These are phyloP conservation scores for Phycodurus eques DNA, from an alignment of 2,113 vertebrate genomes.

Conservation along the genomic window DNA sequence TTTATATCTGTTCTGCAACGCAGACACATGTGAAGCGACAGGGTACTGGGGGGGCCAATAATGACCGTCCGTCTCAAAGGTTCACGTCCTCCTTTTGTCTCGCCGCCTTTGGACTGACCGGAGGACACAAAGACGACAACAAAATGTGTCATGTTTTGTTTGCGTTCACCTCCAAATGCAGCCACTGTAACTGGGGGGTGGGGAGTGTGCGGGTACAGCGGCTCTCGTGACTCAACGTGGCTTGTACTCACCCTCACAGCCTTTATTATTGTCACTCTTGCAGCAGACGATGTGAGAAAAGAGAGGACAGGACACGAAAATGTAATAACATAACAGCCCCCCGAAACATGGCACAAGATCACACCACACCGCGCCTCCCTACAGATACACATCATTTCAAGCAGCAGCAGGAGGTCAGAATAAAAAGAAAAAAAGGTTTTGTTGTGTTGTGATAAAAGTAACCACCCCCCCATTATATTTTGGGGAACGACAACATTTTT, in stretches of 20 bases:
- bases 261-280: slow-evolving; percentile 19
- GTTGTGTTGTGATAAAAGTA: not conserved
- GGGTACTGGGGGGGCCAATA: slow-evolving; percentile 13
- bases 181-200: not conserved
- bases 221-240: slow-evolving; percentile 47
- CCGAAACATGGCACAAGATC: slow-evolving; percentile 22
- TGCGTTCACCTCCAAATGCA: slow-evolving; percentile 37
- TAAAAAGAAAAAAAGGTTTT: not conserved
- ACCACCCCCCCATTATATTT: too few species aligned
- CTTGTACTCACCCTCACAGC: slow-evolving; percentile 42
- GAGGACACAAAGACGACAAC: slow-evolving; percentile 23
- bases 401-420: not conserved
- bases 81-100: slow-evolving; percentile 29
- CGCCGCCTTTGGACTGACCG: slow-evolving; percentile 17
- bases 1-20: slow-evolving; percentile 18
- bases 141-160: slow-evolving; percentile 56
- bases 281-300: slow-evolving; percentile 18
- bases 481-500: too few species aligned
- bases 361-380: slow-evolving; percentile 5
- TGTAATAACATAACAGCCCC: slow-evolving; percentile 1
- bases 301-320: slow-evolving; percentile 2
- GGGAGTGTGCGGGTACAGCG: not conserved
- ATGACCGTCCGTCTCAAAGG: slow-evolving; percentile 24
- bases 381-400: not conserved
- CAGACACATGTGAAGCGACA: slow-evolving; percentile 38